Percentiles rank a stretch among this genome's conserved stretches.
These are phyloP conservation scores for Suncus etruscus DNA, from an alignment of 2,113 vertebrate species.

Conservation along the genomic window DNA sequence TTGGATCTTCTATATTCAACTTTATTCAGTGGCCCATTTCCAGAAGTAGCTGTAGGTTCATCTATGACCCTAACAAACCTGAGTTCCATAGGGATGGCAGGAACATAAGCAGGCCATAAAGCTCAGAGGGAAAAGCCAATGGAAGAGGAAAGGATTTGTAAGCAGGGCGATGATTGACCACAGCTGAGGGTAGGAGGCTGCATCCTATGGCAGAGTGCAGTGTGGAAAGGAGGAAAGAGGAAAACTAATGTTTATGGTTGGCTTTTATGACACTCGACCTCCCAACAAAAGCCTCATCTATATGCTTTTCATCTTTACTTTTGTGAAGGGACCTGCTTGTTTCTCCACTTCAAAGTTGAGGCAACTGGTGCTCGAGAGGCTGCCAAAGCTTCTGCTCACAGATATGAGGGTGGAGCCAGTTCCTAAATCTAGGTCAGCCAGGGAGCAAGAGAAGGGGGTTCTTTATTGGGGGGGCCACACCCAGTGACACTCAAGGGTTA, in stretches of 20 bases:
- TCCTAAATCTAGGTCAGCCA: not conserved
- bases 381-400: not conserved
- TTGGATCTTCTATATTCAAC: not conserved
- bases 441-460: too few relatives aligned
- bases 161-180: not conserved
- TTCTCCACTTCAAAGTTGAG: not conserved
- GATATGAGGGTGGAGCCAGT: not conserved
- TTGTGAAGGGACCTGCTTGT: not conserved
- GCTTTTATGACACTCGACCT: too few relatives aligned
- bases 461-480: too few relatives aligned
- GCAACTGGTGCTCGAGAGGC: not conserved
- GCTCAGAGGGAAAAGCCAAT: not conserved
- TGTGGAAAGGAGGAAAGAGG: not conserved
- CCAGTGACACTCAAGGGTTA: too few relatives aligned
- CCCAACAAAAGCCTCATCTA: too few relatives aligned
- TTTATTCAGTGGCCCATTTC: not conserved
- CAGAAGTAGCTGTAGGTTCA: not conserved
- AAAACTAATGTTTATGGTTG: not conserved
- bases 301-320: not conserved
- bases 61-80: slow-evolving; percentile 30
- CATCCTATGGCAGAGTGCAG: not conserved
- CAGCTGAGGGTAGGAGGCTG: not conserved
- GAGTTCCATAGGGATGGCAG: slow-evolving; percentile 15
- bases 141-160: not conserved
- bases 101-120: not conserved